Evolutionary conservation across 2,113 vertebrate species (phyloP).

Genomic region (Pseudorhombus dupliciocellatus): DNA sequence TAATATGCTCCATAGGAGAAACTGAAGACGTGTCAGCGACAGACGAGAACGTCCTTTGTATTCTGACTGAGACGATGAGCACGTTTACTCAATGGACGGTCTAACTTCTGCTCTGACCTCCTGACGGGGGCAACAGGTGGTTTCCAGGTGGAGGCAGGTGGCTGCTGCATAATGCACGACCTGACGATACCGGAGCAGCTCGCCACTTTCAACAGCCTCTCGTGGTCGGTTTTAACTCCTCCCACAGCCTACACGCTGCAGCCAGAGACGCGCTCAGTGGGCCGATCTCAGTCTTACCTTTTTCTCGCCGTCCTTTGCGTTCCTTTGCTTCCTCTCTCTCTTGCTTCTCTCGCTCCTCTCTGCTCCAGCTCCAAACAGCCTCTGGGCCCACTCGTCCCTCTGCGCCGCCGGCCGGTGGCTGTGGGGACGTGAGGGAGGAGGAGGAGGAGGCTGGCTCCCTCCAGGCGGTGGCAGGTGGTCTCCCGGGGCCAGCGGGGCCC

Average conservation of each 20-base stretch:
- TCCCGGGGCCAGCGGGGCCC: conserved; percentile 85
- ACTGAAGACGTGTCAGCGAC: too few relatives aligned
- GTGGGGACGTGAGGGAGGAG: conserved; percentile 50
- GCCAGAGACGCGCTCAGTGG: too few relatives aligned
- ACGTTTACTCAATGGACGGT: too few relatives aligned
- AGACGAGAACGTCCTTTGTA: too few relatives aligned
- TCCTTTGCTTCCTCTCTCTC: conserved; percentile 82
- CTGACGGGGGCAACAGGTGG: conserved; percentile 66
- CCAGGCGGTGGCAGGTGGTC: conserved; percentile 73
- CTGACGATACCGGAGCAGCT: conserved; percentile 70
- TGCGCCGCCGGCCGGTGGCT: conserved; percentile 80
- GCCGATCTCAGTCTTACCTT: conserved; percentile 86
- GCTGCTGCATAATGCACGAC: conserved; percentile 71
- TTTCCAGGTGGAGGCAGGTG: conserved; percentile 65
- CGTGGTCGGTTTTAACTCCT: too few relatives aligned
- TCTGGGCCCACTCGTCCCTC: conserved; percentile 92
- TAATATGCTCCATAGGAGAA: too few relatives aligned
- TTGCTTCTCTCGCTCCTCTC: conserved; percentile 59
- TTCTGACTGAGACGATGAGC: too few relatives aligned
- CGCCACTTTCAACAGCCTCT: too few relatives aligned
- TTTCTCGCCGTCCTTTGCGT: conserved; percentile 86
- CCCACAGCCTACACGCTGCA: too few relatives aligned
- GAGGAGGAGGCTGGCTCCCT: conserved; percentile 59
- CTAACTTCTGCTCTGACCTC: not conserved
- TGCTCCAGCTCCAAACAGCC: conserved; percentile 85